Base-by-base conservation (phyloP, 2,888 invertebrate species). In the Oasisia sp. region DNA sequence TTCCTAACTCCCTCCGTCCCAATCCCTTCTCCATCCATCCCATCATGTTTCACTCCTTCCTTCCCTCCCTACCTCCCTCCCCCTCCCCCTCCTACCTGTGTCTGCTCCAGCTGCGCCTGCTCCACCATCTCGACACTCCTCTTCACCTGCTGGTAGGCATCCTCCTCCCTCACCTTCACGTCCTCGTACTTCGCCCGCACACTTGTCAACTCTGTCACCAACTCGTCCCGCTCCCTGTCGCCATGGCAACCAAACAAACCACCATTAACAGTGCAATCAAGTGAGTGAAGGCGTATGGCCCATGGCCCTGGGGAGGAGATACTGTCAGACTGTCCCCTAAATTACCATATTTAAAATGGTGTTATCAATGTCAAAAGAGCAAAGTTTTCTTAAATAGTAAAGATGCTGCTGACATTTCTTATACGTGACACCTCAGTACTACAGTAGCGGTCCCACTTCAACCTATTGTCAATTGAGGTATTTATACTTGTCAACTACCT, bases 31-130 rank as follows among this genome's bases (percentile, higher is more conserved):
- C 93, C 90, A 94, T 93, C 3, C 93, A 92, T 92, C 95, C 95
- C 91, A 95, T 93, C 19, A 92, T 94, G 0, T 95, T 94, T 74
- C 96, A 94, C 92, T 95, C 94, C 32, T 95, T 95, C 74, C 58
- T 74, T 27, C 58, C 58, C 19, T 7, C 19, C 58, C 58, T 19
- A 2, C 58, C 58, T 19, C 0, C 27, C 27, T 27, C 19, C 74
- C 19, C 27, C 7, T 27, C 74, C 27, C 74, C 4, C 3, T 27
- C 74, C 27, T 27, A 96, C 96, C 96, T 96, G 94, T 44, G 96
- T 96, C 93, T 95, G 95, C 93, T 96, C 96, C 90, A 96, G 93
- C 93, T 96, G 95, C 19, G 96, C 95, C 94, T 96, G 95, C 92
- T 96, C 96, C 32, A 96, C 96, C 93, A 96, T 94, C 92, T 96